Conservation (phyloP, 53 echinoderm and acorn worm genomes). For the Temnopleurus reevesii region DNA sequence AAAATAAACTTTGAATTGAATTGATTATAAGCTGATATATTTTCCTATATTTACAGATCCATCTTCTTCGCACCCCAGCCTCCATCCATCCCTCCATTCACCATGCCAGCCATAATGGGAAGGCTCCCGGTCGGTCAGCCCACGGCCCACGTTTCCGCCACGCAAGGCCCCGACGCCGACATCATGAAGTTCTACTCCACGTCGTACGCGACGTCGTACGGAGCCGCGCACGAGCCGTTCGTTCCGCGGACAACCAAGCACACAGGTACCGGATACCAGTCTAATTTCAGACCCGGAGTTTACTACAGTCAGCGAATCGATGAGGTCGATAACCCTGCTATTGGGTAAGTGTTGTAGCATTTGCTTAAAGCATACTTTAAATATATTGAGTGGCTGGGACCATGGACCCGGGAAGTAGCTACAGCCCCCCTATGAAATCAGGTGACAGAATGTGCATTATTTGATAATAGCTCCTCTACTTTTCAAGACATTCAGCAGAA, state of each 20-base stretch:
- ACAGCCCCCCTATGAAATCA: too few species aligned
- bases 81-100: not conserved
- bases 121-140: conserved; percentile 84
- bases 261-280: conserved; percentile 93
- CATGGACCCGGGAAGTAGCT: not conserved
- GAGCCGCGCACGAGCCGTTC: conserved; percentile 77
- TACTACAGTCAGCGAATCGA: conserved; percentile 93
- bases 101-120: conserved; percentile 59
- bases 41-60: not conserved
- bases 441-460: too few species aligned
- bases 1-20: too few species aligned
- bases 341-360: conserved; percentile 73
- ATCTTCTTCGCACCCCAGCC: not conserved
- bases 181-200: conserved; percentile 99
- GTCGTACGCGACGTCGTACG: conserved; percentile 76
- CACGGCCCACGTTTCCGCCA: conserved; percentile 82
- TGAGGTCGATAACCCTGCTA: conserved; percentile 94
- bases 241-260: conserved; percentile 88
- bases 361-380: not conserved
- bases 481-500: too few species aligned
- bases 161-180: conserved; percentile 93
- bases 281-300: conserved; percentile 96
- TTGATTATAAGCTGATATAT: too few species aligned
- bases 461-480: too few species aligned
- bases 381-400: not conserved